Evolutionary conservation across 2,888 invertebrate genomes (phyloP).

Genomic region (Ophion costatus): DNA sequence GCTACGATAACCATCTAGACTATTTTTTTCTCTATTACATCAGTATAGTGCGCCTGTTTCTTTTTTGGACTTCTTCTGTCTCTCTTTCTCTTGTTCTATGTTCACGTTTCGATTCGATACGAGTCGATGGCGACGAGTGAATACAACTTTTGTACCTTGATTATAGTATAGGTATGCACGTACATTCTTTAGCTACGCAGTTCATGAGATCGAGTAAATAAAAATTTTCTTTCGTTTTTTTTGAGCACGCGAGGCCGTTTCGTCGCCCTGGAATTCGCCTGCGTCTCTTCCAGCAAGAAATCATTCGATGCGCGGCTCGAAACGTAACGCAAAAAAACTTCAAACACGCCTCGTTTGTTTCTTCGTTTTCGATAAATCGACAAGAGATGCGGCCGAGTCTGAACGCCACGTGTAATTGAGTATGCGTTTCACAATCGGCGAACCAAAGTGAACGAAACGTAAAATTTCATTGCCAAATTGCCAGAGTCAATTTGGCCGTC

Average conservation of each 20-base stretch:
- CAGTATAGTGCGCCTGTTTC: slow-evolving; percentile 60
- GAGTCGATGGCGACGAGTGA: slow-evolving; percentile 55
- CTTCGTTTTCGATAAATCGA: neutral
- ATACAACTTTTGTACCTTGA: slow-evolving; percentile 51
- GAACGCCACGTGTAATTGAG: neutral
- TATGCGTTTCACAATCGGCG: neutral
- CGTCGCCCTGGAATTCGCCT: slow-evolving; percentile 18
- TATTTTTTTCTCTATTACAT: slow-evolving; percentile 60
- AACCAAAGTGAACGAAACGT: neutral
- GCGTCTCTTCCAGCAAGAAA: neutral
- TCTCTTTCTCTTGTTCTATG: slow-evolving; percentile 17
- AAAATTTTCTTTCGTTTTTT: slow-evolving; percentile 4
- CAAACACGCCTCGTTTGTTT: neutral
- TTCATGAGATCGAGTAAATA: slow-evolving; percentile 20
- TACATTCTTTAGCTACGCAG: slow-evolving; percentile 9
- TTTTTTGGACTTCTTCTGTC: slow-evolving; percentile 15
- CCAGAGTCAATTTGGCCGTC: neutral
- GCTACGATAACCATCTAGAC: slow-evolving; percentile 56
- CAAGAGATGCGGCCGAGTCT: neutral
- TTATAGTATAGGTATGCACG: slow-evolving; percentile 36
- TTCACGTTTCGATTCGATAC: slow-evolving; percentile 57
- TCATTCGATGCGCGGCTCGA: neutral
- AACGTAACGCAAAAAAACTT: neutral
- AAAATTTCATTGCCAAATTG: too few relatives aligned
- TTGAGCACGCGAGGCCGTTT: slow-evolving; percentile 54